phyloP scores from a whole-genome alignment of 2,113 vertebrate species.

The Pelodiscus sinensis region DNA sequence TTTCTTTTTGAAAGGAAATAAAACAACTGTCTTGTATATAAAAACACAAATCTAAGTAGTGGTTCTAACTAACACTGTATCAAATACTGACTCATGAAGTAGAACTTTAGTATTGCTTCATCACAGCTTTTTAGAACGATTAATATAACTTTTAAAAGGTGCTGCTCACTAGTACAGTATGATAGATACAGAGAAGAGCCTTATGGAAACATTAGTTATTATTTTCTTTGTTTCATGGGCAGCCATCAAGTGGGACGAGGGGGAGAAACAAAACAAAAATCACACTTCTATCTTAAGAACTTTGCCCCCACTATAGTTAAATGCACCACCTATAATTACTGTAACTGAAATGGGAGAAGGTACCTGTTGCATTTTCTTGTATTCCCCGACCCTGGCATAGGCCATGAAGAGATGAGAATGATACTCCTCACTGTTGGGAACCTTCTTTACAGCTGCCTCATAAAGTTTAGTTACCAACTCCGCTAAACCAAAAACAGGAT shows the following conservation, averaged over 20 bases:
- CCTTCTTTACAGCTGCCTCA: conserved; percentile 96
- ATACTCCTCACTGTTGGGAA: conserved; percentile 97
- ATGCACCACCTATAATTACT: not conserved
- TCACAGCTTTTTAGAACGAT: not conserved
- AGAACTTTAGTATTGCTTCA: not conserved
- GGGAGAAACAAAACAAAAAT: not conserved
- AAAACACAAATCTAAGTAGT: not conserved
- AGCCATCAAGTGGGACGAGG: not conserved
- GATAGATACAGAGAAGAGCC: rapidly evolving
- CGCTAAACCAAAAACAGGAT: conserved; percentile 80
- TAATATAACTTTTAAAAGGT: rapidly evolving
- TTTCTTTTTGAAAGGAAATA: not conserved
- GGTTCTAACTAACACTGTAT: not conserved
- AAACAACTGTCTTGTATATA: not conserved
- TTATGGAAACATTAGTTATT: not conserved
- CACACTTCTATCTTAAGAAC: not conserved
- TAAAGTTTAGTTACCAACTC: conserved; percentile 98
- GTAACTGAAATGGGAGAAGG: not conserved
- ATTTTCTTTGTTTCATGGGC: not conserved
- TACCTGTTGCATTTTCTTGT: conserved; percentile 99
- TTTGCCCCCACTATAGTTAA: not conserved
- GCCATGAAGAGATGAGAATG: conserved; percentile 99
- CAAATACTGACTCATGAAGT: not conserved
- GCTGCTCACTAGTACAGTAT: not conserved
- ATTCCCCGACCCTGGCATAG: conserved; percentile 96